Percentiles rank a stretch among this genome's conserved stretches.
Evolutionary conservation across 2,888 invertebrate species (phyloP).

Genomic region (Sarcophaga rosellei): DNA sequence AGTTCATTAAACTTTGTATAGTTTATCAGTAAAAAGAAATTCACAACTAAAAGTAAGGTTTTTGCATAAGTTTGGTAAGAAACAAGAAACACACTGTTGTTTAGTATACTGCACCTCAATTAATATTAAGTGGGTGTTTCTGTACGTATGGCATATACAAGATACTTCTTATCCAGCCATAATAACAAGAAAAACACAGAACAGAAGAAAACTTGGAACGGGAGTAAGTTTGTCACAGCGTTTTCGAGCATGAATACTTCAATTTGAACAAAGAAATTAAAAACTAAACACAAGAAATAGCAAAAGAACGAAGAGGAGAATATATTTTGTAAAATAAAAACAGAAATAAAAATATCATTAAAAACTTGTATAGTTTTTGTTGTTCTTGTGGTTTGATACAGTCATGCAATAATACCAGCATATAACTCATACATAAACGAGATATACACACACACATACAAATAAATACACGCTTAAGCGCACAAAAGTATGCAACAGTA

Average conservation of each 20-base stretch:
- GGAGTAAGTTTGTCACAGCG: slow-evolving; percentile 44
- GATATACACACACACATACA: not conserved
- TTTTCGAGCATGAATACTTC: slow-evolving; percentile 11
- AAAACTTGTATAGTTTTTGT: slow-evolving; percentile 17
- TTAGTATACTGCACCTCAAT: not conserved
- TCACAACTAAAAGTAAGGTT: too few relatives aligned
- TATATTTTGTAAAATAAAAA: not conserved
- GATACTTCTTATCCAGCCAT: not conserved
- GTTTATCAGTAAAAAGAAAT: too few relatives aligned
- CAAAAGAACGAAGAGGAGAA: not conserved
- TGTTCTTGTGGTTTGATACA: slow-evolving; percentile 41
- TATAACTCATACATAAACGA: not conserved
- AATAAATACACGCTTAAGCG: not conserved
- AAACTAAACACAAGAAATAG: too few relatives aligned
- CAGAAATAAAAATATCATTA: slow-evolving; percentile 32
- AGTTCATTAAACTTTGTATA: too few relatives aligned
- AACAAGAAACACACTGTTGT: not conserved
- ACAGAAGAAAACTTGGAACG: not conserved
- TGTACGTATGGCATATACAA: not conserved
- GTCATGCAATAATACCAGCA: slow-evolving; percentile 38
- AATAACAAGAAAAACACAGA: not conserved
- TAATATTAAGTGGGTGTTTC: not conserved
- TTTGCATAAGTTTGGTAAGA: not conserved
- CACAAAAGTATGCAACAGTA: slow-evolving; percentile 54
- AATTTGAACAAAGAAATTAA: not conserved